Base-by-base conservation (phyloP, 2,888 invertebrate genomes). In the Choristoneura rosaceana region DNA sequence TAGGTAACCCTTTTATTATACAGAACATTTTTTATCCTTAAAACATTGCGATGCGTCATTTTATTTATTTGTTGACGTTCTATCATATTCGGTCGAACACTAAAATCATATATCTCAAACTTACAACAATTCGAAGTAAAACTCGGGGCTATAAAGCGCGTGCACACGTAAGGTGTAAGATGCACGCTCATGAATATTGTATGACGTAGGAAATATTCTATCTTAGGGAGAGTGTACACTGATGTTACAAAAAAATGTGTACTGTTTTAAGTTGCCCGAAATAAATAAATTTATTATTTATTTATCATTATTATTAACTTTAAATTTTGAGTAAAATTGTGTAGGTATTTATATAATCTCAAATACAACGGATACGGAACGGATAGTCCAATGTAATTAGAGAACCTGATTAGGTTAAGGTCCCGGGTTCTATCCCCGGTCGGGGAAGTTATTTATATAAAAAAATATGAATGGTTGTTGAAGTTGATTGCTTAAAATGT, bases 101-200 rank as follows among this genome's bases (percentile, higher is more conserved):
- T 25, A 55, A 55, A 55, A 12, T 25, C 55, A 70, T 71, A 55
- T 38, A 67, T 71, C 67, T 33, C 45, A 47, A 25, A 58, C 55
- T 50, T 64, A 50, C 47, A 62, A 61, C 60, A 43, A 67, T 58
- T 62, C 62, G 38, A 59, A 59, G 64, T 67, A 66, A 66, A 47
- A 43, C 66, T 34, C 55, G n/a, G 34, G 59, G 38, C 67, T 38
- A 71, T 71, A 71, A 68, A 71, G 38, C 62, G 71, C 71, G 67
- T 67, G 55, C 62, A 52, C 74, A 66, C 74, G 73, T 74, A 75
- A 74, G 77, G 76, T 77, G 78, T 82, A 83, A 85, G 86, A 84
- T 88, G 88, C 86, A 85, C 79, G 78, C 80, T 83, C 86, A 89
- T 92, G 86, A 85, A 92, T 90, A 84, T 88, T 91, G 85, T 86